Base-by-base conservation (phyloP, 1,140 invertebrate species). In the Drosophila bocqueti region DNA sequence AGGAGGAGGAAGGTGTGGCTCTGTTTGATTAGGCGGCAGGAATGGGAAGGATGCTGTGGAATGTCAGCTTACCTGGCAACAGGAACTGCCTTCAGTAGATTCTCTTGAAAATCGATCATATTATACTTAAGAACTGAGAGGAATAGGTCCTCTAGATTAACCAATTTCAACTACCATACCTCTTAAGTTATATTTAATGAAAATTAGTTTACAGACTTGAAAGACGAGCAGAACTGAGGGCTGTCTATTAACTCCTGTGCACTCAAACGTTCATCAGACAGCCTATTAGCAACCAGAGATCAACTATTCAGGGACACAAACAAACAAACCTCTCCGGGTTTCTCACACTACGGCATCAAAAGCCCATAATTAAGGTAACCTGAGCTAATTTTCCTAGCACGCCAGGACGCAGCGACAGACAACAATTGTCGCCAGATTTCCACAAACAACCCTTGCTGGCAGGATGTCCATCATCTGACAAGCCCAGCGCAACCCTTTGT, bases 361-460 rank as follows among this genome's bases (percentile, higher is more conserved):
- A 59, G 68, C 42, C 64, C 82, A 65, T 84, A 81, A 87, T 87
- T 90, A 81, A 75, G 66, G 84, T 79, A 90, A 87, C 85, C 69
- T 69, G 84, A 87, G 84, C 85, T 87, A 87, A 90, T 87, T 90
- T 90, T 72, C 45, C 60, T 62, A 58, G 79, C 57, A 68, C 38
- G 50, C 67, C 54, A 31, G 24, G 45, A 38, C 36, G 24, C 42
- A 34, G 43, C 31, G 67, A 67, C 66, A 67, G 81, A 59, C 74
- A 79, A 83, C 83, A 85, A 85, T 87, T 83, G 76, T 79, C 55
- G 34, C 55, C 63, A 66, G 63, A 59, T 55, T 67, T 55, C 24
- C 45, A 81, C 38, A 50, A 57, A 31, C 71, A 42, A 72, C 59
- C 71, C 71, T 75, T 64, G 46, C 49, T 55, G 75, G 46, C 73